Percentiles rank a stretch among this genome's conserved stretches.
Evolutionary conservation across 2,888 invertebrate genomes (phyloP).

Genomic region (Cheilosia impressa): DNA sequence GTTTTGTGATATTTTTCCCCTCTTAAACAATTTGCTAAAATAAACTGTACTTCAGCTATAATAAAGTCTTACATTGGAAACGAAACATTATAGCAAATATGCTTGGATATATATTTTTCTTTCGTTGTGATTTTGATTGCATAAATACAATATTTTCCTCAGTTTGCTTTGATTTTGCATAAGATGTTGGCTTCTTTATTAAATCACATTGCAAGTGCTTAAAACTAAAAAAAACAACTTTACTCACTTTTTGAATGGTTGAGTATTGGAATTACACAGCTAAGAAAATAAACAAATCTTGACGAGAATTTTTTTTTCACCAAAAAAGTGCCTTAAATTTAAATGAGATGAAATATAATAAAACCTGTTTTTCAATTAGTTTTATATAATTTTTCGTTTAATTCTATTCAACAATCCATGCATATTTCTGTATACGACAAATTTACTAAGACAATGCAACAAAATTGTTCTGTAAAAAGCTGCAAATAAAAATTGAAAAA

Average conservation of each 20-base stretch:
- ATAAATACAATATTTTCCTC: constrained; percentile 18
- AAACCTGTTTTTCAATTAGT: constrained; percentile 24
- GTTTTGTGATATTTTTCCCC: constrained; percentile 7
- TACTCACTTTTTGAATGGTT: constrained; percentile 34
- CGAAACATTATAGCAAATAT: constrained; percentile 18
- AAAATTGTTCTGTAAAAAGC: constrained; percentile 73
- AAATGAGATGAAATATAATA: constrained; percentile 13
- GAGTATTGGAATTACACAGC: constrained; percentile 32
- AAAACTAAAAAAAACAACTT: not conserved
- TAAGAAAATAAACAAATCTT: constrained; percentile 25
- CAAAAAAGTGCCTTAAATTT: constrained; percentile 71
- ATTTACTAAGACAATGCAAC: constrained; percentile 23
- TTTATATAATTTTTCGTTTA: constrained; percentile 14
- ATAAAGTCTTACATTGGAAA: constrained; percentile 26
- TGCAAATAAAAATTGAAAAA: constrained; percentile 56
- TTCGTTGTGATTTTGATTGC: constrained; percentile 36
- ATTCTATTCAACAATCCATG: constrained; percentile 46
- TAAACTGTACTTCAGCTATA: constrained; percentile 35
- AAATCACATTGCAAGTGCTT: constrained; percentile 41
- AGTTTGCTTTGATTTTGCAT: constrained; percentile 60
- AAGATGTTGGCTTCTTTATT: constrained; percentile 74
- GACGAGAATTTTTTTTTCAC: constrained; percentile 36
- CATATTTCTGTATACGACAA: constrained; percentile 36
- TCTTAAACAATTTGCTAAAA: constrained; percentile 25
- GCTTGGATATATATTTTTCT: constrained; percentile 35